Evolutionary conservation across 2,797 vertebrate species (phyloP), one percentile per base, ranked within the genome.

Genomic region (Enteromius trimaculatus): DNA sequence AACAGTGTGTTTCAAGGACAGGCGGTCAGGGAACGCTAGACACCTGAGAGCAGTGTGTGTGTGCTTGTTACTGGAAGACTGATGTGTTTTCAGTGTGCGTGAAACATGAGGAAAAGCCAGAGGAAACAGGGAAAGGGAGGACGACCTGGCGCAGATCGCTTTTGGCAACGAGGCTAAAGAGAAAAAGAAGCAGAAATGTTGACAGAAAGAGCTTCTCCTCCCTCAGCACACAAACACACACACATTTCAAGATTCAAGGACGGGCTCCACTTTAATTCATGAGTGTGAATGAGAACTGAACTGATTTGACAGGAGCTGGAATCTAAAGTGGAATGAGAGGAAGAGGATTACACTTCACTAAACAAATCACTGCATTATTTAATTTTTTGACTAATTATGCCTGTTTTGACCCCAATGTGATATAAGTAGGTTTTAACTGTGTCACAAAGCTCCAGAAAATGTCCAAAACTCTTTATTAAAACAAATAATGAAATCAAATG

Each of bases 171-270:
- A 58, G 49, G 79, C 11, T 53, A 29, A 64, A 69, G 64, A 79
- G 64, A 79, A 51, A 65, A 34, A 68, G 65, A 80, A 69, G 78
- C 16, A 88, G 29, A 78, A 71, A 62, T 78, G 66, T 69, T 82
- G 86, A 86, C 79, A 88, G 47, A 17, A 66, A 86, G 84, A 85
- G 79, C 66, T 79, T 88, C 81, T 84, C 80, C 79, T 87, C 80
- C 86, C 68, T 82, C 55, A 76, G 77, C 79, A 68, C 39, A 21
- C 75, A 47, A 23, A 82, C 37, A 71, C 31, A 80, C 82, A 77
- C 31, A 82, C 64, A 66, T 10, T 42, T 42, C 39, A 69, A 34
- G 68, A 66, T n/a, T 37, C 4, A 66, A 39, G 34, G 11, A 66
- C 34, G 21, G 31, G 9, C 65, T 66, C 34, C 19, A 66, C 65